phyloP scores from a whole-genome alignment of 64 coral and sea anemone genomes.

The Cladopsammia gracilis region DNA sequence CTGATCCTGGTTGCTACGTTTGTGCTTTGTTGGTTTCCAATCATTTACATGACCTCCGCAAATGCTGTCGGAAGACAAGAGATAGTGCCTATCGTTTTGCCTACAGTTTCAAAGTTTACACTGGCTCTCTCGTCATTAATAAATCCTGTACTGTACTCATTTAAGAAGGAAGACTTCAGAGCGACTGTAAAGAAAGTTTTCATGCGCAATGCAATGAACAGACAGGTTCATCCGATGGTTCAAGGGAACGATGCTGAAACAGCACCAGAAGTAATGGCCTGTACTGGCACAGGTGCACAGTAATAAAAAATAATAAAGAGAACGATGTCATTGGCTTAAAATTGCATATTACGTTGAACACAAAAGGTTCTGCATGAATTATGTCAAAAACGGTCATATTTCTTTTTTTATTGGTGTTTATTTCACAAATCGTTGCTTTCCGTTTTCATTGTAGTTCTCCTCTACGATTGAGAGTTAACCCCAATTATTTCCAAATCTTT shows the following conservation, averaged over 20 bases:
- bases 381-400: no score
- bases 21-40: conserved; percentile 25
- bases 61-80: conserved; percentile 1
- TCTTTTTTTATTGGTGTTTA: no score
- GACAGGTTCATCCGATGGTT: neutral
- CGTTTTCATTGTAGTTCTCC: no score
- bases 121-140: conserved; percentile 18
- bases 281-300: neutral
- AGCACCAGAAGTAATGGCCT: neutral
- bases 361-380: no score
- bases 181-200: neutral
- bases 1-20: conserved; percentile 1
- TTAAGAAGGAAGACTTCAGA: conserved; percentile 31
- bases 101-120: conserved; percentile 9
- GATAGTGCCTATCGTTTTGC: neutral
- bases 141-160: conserved; percentile 16
- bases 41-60: conserved; percentile 42
- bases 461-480: no score
- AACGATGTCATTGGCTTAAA: no score
- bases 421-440: no score
- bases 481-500: no score
- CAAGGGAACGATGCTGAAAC: neutral
- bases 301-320: neutral
- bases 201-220: neutral
- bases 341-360: no score